Conservation (phyloP, 35 echinoderm and acorn worm genomes). For the Apostichopus californicus region DNA sequence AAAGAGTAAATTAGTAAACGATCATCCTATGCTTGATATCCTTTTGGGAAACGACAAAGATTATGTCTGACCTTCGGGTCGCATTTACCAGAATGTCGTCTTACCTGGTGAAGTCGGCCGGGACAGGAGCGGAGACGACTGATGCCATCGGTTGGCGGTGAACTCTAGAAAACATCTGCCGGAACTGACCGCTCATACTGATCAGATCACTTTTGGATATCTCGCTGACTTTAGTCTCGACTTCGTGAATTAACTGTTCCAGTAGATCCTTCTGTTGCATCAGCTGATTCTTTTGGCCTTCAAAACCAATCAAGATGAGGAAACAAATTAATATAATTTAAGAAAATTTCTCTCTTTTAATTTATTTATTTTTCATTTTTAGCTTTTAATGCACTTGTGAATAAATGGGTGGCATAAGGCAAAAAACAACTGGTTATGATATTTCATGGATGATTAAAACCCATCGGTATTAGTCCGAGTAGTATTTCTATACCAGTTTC, state of each 20-base stretch:
- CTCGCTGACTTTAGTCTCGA: slow-evolving; percentile 81
- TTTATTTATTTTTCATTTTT: too few species aligned
- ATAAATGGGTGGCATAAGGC: too few species aligned
- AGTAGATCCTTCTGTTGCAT: slow-evolving; percentile 91
- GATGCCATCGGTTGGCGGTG: slow-evolving; percentile 98
- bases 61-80: too few species aligned
- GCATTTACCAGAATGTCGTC: not conserved
- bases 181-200: slow-evolving; percentile 80
- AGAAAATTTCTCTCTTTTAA: too few species aligned
- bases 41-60: not conserved
- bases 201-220: slow-evolving; percentile 96
- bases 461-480: too few species aligned
- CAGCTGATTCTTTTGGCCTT: slow-evolving; percentile 96
- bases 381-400: too few species aligned
- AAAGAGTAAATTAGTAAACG: too few species aligned
- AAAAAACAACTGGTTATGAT: too few species aligned
- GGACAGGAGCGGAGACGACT: slow-evolving; percentile 93
- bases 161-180: slow-evolving; percentile 95
- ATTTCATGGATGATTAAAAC: too few species aligned
- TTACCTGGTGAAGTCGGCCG: slow-evolving; percentile 97
- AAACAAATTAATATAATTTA: too few species aligned
- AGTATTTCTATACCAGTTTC: too few species aligned
- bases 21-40: not conserved
- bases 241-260: slow-evolving; percentile 88
- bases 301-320: not conserved